A percentile compares a stretch with the other conserved stretches of the same genome.
Conservation (phyloP, 37 sponge, comb jelly and placozoan genomes). For the Axinella damicornis region DNA sequence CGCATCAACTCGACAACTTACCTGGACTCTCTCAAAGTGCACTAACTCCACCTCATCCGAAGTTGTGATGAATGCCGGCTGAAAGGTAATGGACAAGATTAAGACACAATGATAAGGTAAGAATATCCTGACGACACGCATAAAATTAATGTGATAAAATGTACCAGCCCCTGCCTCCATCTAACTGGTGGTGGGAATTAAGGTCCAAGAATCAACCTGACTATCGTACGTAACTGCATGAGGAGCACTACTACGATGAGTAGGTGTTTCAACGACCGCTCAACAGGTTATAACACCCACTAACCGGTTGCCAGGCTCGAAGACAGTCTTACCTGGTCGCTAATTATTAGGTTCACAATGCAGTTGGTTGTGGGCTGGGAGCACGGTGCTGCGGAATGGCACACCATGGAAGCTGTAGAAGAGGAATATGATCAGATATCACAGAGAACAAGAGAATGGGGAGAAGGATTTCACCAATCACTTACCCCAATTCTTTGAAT, state of each 20-base stretch:
- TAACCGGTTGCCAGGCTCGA: too few species aligned
- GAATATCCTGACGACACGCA: too few species aligned
- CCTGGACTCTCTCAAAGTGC: constrained; percentile 97
- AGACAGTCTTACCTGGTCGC: constrained; percentile 61
- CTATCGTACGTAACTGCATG: too few species aligned
- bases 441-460: not conserved
- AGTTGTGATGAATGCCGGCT: constrained; percentile 90
- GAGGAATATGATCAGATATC: too few species aligned
- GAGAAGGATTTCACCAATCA: not conserved
- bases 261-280: too few species aligned
- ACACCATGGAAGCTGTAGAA: constrained; percentile 91
- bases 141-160: too few species aligned
- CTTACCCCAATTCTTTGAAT: constrained; percentile 92
- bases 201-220: too few species aligned
- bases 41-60: constrained; percentile 97
- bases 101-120: too few species aligned
- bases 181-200: too few species aligned
- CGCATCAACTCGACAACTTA: not conserved
- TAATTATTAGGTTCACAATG: constrained; percentile 89
- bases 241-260: too few species aligned
- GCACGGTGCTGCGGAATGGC: constrained; percentile 88
- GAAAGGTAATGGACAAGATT: not conserved
- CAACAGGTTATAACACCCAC: too few species aligned
- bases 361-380: constrained; percentile 97
- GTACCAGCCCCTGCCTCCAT: too few species aligned